Evolutionary conservation across 23 tunicate species (phyloP), one percentile per base, ranked within the genome.

Genomic region (Oikopleura vanhoeffeni): DNA sequence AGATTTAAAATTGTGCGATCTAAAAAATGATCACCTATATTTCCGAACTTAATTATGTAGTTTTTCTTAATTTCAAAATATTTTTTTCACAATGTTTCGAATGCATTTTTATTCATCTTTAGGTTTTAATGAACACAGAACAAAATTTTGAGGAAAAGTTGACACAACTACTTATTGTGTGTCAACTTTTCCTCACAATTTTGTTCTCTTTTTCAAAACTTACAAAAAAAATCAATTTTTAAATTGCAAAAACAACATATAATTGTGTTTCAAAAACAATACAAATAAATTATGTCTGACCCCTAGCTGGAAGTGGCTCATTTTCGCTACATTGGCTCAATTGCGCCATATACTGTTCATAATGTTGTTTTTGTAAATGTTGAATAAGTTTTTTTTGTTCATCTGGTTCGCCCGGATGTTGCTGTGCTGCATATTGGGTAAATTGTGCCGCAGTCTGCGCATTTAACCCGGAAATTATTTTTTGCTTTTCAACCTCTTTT

Each of bases 401-500:
- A 33, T 90, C 98, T 3, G 88, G 82, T 64, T 93, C 86, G 41
- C 98, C 98, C 0, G 98, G 98, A 83, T 86, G 86, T 87, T 90
- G 94, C 84, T 93, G 98, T 39, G 98, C 94, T 33, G 95, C 98
- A 49, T 93, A 93, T 41, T 93, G 98, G 67, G 90, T 91, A 58
- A 93, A 93, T 71, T 93, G 98, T 39, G 89, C 90, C 28, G 94
- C 91, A 24, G 98, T 93, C 82, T 93, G 98, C 34, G 94, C 89
- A 76, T 93, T 93, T 67, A 93, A 76, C 0, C 94, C 98, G 38
- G 95, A 84, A 91, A 93, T 93, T 76, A 93, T 88, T 42, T 89
- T 91, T 83, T 91, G 92, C 18, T 49, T 49, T 49, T 49, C 60
- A 8, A 8, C 18, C 60, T 49, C 18, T 18, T 49, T 49, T 49